A percentile compares a stretch with the other conserved stretches of the same genome.
These are phyloP conservation scores for Corythaeola cristata DNA, from an alignment of 2,113 vertebrate genomes.

Conservation along the genomic window DNA sequence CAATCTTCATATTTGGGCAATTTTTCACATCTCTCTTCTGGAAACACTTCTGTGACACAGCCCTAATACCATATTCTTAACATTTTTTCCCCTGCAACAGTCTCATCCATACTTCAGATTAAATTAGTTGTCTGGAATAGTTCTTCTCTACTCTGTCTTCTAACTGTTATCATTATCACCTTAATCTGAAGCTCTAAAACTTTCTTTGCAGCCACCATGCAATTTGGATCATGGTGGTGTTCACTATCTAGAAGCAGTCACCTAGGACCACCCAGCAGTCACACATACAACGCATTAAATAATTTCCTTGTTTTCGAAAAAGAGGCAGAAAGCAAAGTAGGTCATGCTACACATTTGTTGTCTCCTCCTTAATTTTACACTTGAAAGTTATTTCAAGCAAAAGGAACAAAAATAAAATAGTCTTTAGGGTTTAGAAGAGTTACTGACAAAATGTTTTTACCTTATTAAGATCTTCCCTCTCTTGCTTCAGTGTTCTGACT, in stretches of 20 bases:
- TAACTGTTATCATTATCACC: not conserved
- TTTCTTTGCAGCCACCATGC: not conserved
- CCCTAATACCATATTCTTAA: not conserved
- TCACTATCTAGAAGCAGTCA: not conserved
- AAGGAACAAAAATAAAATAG: not conserved
- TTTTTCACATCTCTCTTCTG: not conserved
- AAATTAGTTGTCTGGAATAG: not conserved
- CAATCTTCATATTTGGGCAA: not conserved
- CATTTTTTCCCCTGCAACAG: not conserved
- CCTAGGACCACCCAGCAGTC: not conserved
- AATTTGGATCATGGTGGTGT: not conserved
- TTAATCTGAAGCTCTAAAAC: not conserved
- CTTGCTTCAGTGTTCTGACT: constrained; percentile 85
- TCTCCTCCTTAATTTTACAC: constrained; percentile 12
- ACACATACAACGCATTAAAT: not conserved
- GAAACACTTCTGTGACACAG: not conserved
- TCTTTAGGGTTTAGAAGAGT: constrained; percentile 5
- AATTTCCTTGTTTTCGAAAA: not conserved
- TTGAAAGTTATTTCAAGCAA: not conserved
- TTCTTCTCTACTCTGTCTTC: not conserved
- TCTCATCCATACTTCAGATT: not conserved
- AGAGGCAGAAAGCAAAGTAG: not conserved
- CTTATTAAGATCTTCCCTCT: constrained; percentile 93
- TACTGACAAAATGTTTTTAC: constrained; percentile 71
- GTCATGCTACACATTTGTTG: not conserved